Conservation (phyloP, 1,140 invertebrate genomes). For the Calliopsis andreniformis region DNA sequence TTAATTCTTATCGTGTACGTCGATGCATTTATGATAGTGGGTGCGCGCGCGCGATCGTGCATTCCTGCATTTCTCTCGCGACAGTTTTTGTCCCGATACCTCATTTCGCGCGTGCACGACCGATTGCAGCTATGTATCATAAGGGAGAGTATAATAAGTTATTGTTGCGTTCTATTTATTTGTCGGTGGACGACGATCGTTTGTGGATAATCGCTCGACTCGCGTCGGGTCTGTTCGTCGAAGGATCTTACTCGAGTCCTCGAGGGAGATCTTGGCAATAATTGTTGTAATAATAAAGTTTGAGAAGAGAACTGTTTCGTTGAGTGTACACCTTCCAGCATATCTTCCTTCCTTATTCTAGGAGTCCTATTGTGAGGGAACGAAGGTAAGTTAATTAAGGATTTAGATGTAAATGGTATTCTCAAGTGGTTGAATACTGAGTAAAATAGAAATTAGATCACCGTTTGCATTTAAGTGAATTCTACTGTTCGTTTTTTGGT, state of each 20-base stretch:
- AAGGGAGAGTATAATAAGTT: constrained; percentile 61
- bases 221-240: not conserved
- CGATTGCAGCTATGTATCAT: constrained; percentile 51
- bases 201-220: not conserved
- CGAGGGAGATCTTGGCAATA: constrained; percentile 32
- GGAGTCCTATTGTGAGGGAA: no score
- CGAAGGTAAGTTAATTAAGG: not conserved
- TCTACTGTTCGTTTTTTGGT: not conserved
- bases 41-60: constrained; percentile 21
- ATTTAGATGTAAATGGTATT: no score
- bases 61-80: constrained; percentile 35
- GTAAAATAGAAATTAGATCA: no score
- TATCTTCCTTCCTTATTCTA: not conserved
- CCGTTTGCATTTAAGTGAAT: not conserved
- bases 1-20: constrained; percentile 18
- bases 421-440: no score
- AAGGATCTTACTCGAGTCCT: not conserved
- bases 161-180: constrained; percentile 70
- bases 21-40: constrained; percentile 23
- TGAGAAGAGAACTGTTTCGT: constrained; percentile 1
- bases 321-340: not conserved
- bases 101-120: constrained; percentile 46
- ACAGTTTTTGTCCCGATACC: constrained; percentile 50
- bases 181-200: constrained; percentile 24
- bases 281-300: constrained; percentile 51